Base-by-base conservation (phyloP, 2,113 vertebrate species). In the Podarcis muralis region DNA sequence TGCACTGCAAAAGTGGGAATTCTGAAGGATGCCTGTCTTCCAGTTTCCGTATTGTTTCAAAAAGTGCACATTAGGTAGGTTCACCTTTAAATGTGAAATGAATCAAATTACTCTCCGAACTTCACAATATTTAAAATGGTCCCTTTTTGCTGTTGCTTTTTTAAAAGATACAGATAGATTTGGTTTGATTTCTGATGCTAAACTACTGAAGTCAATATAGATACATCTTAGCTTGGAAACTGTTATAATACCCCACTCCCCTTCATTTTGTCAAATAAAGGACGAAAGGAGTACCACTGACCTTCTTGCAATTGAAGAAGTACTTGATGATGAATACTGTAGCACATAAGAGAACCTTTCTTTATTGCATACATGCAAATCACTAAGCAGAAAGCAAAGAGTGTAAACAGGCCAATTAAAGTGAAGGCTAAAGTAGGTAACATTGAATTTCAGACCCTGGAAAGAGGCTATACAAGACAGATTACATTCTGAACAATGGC, bases 371-470 rank as follows among this genome's bases (percentile, higher is more conserved):
- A 88, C 30, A 89, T 37, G 23, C 5, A 87, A 43, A n/a, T 37
- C 18, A 43, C 81, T 2, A 69, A 25, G 5, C 40, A 18, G 92
- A 81, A 15, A 72, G 88, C 3, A 87, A 57, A 62, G 59, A 43
- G 20, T 82, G 1, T 90, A 30, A 93, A 85, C 30, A 30, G 53
- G 72, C 1, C 11, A 25, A 23, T 57, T 23, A 88, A 86, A 88
- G 6, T 1, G 0, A 1, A 59, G 59, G 30, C 5, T 85, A 57
- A 89, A 87, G 75, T 72, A 59, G 27, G 82, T 48, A 93, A 6
- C 32, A 20, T 1, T 53, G 27, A 88, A 82, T 85, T 85, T 37
- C 86, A 93, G 88, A 92, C 3, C 2, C 43, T 81, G 12, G 22
- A 87, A 81, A 81, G 76, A 35, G 1, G 1, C 2, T 80, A 16